Percentiles rank a stretch among this genome's conserved stretches.
phyloP scores from a whole-genome alignment of 2,113 vertebrate species.

The Lonchura striata region DNA sequence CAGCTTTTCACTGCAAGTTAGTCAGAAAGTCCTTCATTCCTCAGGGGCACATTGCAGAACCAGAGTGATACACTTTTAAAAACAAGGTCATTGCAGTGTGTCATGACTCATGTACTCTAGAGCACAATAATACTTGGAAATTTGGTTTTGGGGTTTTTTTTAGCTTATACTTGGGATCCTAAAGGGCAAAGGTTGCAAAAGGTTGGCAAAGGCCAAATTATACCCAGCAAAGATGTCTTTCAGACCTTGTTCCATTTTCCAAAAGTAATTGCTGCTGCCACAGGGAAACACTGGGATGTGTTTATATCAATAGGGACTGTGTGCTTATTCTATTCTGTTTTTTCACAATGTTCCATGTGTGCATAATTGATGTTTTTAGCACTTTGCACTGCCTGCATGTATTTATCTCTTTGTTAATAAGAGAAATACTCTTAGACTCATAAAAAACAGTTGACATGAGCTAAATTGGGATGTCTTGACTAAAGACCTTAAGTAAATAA shows the following conservation, averaged over 20 bases:
- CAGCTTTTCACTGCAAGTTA: not conserved
- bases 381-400: not conserved
- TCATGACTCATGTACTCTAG: not conserved
- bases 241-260: not conserved
- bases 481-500: conserved; percentile 73
- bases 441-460: conserved; percentile 54
- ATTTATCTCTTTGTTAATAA: conserved; percentile 63
- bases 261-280: not conserved
- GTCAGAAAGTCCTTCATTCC: not conserved
- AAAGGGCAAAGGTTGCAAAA: not conserved
- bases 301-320: not conserved
- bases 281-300: not conserved
- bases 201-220: not conserved
- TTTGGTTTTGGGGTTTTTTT: not conserved
- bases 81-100: not conserved
- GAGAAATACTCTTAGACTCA: conserved; percentile 17
- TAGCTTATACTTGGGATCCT: not conserved
- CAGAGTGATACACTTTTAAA: not conserved
- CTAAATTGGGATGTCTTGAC: conserved; percentile 60
- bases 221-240: not conserved
- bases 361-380: conserved; percentile 10
- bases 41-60: fast-evolving
- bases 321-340: not conserved
- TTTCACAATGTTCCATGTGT: not conserved
- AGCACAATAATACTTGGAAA: not conserved